These are phyloP conservation scores for Stigmatopora argus DNA, from an alignment of 2,113 vertebrate species.

Conservation along the genomic window DNA sequence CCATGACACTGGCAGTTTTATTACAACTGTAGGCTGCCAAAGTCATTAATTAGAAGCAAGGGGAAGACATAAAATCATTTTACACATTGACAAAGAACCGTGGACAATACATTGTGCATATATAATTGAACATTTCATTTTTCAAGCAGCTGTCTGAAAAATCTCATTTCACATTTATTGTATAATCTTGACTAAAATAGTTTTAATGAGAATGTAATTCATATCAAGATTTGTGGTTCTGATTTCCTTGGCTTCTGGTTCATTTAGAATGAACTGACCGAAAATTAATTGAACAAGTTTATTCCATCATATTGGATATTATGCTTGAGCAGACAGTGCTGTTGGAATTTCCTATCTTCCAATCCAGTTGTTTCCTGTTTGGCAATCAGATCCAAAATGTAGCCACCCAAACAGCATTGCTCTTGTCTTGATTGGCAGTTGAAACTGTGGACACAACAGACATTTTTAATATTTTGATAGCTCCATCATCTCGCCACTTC, in stretches of 20 bases:
- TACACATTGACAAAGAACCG: conserved; percentile 17
- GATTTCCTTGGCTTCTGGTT: no score
- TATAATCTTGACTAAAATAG: not conserved
- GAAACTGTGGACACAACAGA: not conserved
- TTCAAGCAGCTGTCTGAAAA: conserved; percentile 13
- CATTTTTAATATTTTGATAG: not conserved
- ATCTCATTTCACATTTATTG: conserved; percentile 28
- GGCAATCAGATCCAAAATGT: no score
- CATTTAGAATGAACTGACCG: no score
- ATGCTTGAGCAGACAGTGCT: no score
- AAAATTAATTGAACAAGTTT: no score
- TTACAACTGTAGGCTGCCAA: conserved; percentile 2
- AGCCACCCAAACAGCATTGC: not conserved
- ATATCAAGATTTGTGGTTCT: no score
- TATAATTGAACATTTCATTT: conserved; percentile 24
- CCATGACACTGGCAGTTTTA: conserved; percentile 22
- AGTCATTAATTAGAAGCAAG: conserved; percentile 22
- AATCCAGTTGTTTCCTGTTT: no score
- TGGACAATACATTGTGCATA: conserved; percentile 10
- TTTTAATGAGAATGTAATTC: no score
- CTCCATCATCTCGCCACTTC: not conserved
- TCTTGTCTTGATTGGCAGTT: conserved; percentile 13
- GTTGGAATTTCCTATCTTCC: no score
- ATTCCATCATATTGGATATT: no score
- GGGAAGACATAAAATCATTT: conserved; percentile 25